Evolutionary conservation across 2,113 vertebrate species (phyloP).

Genomic region (Nyctibius bracteatus): DNA sequence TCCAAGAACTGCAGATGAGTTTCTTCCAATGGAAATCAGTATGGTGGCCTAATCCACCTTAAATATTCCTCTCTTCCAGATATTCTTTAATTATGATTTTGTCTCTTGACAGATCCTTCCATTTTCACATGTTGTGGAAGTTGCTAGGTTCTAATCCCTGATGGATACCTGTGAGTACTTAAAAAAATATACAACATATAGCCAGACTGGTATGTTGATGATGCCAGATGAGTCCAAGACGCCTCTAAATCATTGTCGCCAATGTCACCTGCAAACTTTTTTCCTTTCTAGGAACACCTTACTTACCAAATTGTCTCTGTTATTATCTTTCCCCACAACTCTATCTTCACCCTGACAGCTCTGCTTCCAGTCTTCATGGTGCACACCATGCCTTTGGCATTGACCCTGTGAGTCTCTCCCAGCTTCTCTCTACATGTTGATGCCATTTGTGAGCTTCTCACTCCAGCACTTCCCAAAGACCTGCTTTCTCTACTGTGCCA

Average conservation of each 20-base stretch:
- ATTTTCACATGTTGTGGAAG: background rate
- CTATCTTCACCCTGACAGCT: background rate
- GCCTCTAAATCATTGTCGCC: background rate
- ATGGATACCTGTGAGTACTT: background rate
- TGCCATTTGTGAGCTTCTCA: background rate
- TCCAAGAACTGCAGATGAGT: background rate
- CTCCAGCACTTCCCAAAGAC: background rate
- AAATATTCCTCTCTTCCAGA: background rate
- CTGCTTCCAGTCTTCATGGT: background rate
- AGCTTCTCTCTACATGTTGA: background rate
- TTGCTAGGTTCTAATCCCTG: background rate
- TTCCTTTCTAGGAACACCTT: background rate
- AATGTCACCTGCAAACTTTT: background rate
- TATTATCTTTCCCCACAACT: background rate
- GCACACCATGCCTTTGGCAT: background rate
- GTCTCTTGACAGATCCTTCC: background rate
- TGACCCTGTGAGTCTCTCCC: background rate
- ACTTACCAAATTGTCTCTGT: background rate
- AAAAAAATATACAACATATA: background rate
- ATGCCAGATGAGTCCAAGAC: background rate
- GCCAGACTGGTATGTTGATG: background rate
- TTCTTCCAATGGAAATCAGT: background rate
- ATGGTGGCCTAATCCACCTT: background rate
- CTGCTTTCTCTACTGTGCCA: background rate
- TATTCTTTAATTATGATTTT: background rate